These are phyloP conservation scores for Ctenosaura bakeri DNA, from an alignment of 2,797 vertebrate genomes.

Conservation along the genomic window DNA sequence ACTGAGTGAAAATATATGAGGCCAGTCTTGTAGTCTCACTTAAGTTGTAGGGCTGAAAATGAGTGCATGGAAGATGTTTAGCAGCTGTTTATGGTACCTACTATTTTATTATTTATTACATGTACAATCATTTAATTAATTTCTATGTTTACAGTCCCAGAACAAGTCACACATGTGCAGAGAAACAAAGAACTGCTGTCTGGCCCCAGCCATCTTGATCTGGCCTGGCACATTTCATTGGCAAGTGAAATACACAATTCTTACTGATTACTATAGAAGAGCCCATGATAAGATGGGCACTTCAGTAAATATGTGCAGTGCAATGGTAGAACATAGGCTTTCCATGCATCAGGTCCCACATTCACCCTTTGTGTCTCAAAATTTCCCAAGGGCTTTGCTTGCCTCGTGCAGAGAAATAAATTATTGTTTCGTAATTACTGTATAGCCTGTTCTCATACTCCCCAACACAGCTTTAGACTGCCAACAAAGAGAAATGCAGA, in stretches of 20 bases:
- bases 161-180: too few relatives aligned
- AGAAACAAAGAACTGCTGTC: too few relatives aligned
- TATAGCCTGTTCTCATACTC: neutral
- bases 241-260: neutral
- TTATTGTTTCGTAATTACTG: neutral
- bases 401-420: neutral
- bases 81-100: too few relatives aligned
- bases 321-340: neutral
- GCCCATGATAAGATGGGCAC: neutral
- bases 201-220: too few relatives aligned
- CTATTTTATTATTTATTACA: too few relatives aligned
- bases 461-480: neutral
- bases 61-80: too few relatives aligned
- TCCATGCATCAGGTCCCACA: neutral
- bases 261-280: neutral
- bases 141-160: too few relatives aligned
- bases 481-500: neutral
- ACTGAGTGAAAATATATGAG: too few relatives aligned
- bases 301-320: neutral
- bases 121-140: too few relatives aligned
- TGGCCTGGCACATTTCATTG: neutral
- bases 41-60: too few relatives aligned
- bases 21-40: too few relatives aligned
- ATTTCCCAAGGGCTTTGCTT: neutral
- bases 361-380: neutral